These are phyloP conservation scores for Bursaphelenchus okinawaensis DNA, from an alignment of 2,888 invertebrate genomes.

Conservation along the genomic window DNA sequence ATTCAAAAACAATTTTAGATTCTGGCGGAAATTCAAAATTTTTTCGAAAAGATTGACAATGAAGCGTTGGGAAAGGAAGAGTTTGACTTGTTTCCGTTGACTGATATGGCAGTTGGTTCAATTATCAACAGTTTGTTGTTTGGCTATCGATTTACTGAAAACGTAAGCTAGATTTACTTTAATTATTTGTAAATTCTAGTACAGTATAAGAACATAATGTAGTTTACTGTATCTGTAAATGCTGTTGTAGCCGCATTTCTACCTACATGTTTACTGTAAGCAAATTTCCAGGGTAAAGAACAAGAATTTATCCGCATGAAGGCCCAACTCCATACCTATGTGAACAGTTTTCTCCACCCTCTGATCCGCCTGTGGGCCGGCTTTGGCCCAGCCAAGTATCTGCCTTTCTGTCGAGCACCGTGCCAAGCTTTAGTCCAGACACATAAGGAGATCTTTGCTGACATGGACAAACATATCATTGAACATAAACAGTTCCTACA, in stretches of 20 bases:
- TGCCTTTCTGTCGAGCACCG: background rate
- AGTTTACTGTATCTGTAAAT: no score
- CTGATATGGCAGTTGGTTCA: slow-evolving; percentile 22
- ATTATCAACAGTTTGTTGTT: slow-evolving; percentile 22
- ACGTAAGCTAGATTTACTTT: no score
- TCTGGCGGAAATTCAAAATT: slow-evolving; percentile 9
- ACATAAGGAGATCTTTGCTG: background rate
- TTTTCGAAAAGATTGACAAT: slow-evolving; percentile 11
- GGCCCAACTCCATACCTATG: background rate
- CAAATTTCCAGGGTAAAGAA: background rate
- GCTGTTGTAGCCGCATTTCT: no score
- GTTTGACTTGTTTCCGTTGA: slow-evolving; percentile 3
- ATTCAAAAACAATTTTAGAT: no score
- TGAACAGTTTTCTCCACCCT: background rate
- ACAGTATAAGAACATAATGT: no score
- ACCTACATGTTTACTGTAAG: no score
- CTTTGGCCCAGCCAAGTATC: background rate
- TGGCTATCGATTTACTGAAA: slow-evolving; percentile 16
- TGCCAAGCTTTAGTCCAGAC: background rate
- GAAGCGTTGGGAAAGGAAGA: slow-evolving; percentile 1
- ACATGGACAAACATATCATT: background rate
- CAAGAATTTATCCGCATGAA: slow-evolving; percentile 9
- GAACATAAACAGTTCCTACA: background rate
- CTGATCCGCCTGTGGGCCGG: background rate
- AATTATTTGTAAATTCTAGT: no score